Percentiles rank a stretch among this genome's conserved stretches.
These are phyloP conservation scores for Borostomias antarcticus DNA, from an alignment of 2,797 vertebrate genomes.

Conservation along the genomic window DNA sequence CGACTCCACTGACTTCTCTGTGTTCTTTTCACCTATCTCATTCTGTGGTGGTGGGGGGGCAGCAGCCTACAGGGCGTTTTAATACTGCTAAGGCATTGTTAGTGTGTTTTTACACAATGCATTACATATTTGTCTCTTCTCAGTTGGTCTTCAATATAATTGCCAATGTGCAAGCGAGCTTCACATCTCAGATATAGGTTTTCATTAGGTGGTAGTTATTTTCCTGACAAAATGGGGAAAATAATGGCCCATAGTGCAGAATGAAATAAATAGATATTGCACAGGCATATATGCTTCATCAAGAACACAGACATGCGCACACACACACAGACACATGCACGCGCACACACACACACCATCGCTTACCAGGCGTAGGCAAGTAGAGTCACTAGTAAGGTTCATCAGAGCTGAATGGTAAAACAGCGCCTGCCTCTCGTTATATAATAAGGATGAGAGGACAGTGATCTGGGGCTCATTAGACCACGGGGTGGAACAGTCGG, in stretches of 20 bases:
- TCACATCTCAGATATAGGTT: slow-evolving; percentile 23
- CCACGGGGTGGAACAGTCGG: slow-evolving; percentile 50
- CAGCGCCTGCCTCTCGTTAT: slow-evolving; percentile 71
- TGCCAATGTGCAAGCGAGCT: slow-evolving; percentile 43
- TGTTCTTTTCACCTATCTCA: slow-evolving; percentile 20
- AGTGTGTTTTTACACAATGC: background rate
- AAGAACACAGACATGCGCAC: background rate
- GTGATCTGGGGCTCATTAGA: slow-evolving; percentile 67
- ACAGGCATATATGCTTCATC: background rate
- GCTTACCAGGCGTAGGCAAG: slow-evolving; percentile 21
- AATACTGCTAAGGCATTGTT: background rate
- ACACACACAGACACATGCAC: background rate
- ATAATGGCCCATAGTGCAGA: slow-evolving; percentile 26
- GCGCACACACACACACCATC: background rate
- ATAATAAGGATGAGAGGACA: slow-evolving; percentile 64
- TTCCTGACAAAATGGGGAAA: slow-evolving; percentile 12
- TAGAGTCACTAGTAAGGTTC: slow-evolving; percentile 64
- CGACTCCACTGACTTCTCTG: slow-evolving; percentile 21
- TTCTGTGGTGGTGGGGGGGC: too few species aligned
- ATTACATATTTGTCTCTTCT: slow-evolving; percentile 28
- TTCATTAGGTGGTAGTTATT: slow-evolving; percentile 15
- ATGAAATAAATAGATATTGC: background rate
- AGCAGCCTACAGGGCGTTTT: too few species aligned
- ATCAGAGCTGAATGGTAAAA: slow-evolving; percentile 68
- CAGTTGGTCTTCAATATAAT: slow-evolving; percentile 38